Evolutionary conservation across 2,113 vertebrate species (phyloP).

Genomic region (Istiophorus platypterus): DNA sequence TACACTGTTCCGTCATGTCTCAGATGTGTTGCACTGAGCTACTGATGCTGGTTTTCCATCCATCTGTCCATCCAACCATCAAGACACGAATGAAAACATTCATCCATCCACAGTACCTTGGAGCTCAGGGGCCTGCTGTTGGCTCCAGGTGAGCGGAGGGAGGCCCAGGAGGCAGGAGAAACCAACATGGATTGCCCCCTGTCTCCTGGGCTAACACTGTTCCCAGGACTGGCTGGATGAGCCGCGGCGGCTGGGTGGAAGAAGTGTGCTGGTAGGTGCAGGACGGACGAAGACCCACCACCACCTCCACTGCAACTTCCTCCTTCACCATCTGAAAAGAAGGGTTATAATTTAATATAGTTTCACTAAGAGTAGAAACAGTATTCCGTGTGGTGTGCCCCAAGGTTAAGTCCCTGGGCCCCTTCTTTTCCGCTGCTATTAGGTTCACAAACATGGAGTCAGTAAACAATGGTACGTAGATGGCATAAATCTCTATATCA

Average conservation of each 20-base stretch:
- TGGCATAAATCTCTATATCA: not conserved
- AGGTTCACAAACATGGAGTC: too few relatives aligned
- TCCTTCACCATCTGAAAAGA: conserved; percentile 57
- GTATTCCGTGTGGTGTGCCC: not conserved
- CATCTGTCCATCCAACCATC: not conserved
- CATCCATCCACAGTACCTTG: conserved; percentile 84
- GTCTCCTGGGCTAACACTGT: conserved; percentile 61
- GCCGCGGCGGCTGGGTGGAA: conserved; percentile 90
- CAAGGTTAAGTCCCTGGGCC: not conserved
- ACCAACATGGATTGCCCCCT: conserved; percentile 83
- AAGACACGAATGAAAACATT: not conserved
- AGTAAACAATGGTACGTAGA: not conserved
- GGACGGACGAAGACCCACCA: conserved; percentile 66
- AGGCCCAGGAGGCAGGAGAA: conserved; percentile 92
- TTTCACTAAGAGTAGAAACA: too few relatives aligned
- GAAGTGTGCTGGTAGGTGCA: conserved; percentile 90
- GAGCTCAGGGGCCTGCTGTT: conserved; percentile 88
- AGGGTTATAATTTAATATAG: not conserved
- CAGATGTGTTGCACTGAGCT: conserved; percentile 1
- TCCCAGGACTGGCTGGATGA: conserved; percentile 71
- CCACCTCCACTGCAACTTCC: conserved; percentile 39
- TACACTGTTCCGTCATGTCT: conserved; percentile 11
- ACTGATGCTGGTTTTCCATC: not conserved
- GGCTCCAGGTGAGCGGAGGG: conserved; percentile 88
- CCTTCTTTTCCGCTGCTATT: not conserved